A percentile compares a stretch with the other conserved stretches of the same genome.
These are phyloP conservation scores for Micromesistius poutassou DNA, from an alignment of 2,797 vertebrate species.

Conservation along the genomic window DNA sequence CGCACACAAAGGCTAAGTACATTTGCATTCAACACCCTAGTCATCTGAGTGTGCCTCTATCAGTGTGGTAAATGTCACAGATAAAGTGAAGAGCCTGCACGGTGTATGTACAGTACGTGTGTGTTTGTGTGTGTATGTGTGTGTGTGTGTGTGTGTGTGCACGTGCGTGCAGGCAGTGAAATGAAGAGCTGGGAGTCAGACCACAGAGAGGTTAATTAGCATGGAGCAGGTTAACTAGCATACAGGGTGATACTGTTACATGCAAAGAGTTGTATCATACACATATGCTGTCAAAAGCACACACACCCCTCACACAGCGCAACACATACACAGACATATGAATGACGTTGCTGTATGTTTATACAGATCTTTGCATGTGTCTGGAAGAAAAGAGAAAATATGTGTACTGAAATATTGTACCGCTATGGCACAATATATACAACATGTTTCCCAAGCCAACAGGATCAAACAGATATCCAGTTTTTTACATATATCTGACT, in stretches of 20 bases:
- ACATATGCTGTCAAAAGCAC: neutral
- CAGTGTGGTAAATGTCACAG: constrained; percentile 72
- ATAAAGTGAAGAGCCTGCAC: constrained; percentile 28
- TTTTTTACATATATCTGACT: neutral
- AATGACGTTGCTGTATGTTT: constrained; percentile 15
- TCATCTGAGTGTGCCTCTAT: constrained; percentile 58
- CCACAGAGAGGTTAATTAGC: constrained; percentile 79
- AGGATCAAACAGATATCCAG: neutral
- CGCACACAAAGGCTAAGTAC: neutral
- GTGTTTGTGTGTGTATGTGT: constrained; percentile 17
- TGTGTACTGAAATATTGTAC: neutral
- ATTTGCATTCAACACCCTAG: constrained; percentile 15
- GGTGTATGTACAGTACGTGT: neutral
- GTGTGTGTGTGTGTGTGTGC: constrained; percentile 11
- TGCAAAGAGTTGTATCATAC: constrained; percentile 35
- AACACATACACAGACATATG: neutral
- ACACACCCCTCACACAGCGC: neutral
- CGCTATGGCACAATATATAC: constrained; percentile 6
- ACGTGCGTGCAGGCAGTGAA: constrained; percentile 47
- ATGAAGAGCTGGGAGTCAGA: constrained; percentile 65
- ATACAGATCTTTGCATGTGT: constrained; percentile 13
- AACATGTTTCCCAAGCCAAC: neutral
- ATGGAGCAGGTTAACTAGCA: constrained; percentile 61
- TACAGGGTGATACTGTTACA: constrained; percentile 33
- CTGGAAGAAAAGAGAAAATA: neutral